Evolutionary conservation across 2,888 invertebrate species (phyloP), one percentile per base, ranked within the genome.

Genomic region (Drosophila anomelani): DNA sequence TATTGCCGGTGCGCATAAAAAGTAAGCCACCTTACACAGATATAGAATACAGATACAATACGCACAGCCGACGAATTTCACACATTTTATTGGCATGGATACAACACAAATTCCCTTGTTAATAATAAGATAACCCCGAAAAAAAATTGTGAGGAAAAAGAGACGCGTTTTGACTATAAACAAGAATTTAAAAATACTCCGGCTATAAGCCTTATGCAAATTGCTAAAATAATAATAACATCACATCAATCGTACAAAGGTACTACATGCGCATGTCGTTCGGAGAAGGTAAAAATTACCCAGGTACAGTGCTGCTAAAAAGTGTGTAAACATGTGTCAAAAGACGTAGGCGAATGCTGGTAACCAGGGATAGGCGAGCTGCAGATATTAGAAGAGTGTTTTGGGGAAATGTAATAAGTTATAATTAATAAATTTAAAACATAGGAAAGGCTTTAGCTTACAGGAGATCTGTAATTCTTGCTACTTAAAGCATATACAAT

Each of bases 211-310:
- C 64, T 54, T 38, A 67, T 87, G 85, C 80, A 80, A 89, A 89
- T 85, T 87, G 76, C 59, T 88, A 79, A 80, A 66, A 69, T 68
- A 56, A 77, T 78, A 75, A 79, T 75, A 88, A 76, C 72, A 70
- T 68, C 64, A 64, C 72, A 70, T 68, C 64, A 64, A 75, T 58
- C 63, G 67, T 54, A 57, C 61, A 41, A 44, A 32, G 32, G 51
- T 57, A 41, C 36, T 56, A 57, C 46, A 39, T 56, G 55, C 60
- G 64, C 53, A 54, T 39, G 51, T 64, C 63, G 53, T 15, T 54
- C 39, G 56, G 66, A 58, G 54, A 34, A 71, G 26, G 23, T 20
- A 49, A 78, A 69, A 67, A 67, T n/a, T 46, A 59, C 34, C 53
- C 54, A 38, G 43, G 58, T 60, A 78, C 61, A 60, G 57, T 57